Conservation (phyloP, 2,888 invertebrate species). For the Protonemura montana region DNA sequence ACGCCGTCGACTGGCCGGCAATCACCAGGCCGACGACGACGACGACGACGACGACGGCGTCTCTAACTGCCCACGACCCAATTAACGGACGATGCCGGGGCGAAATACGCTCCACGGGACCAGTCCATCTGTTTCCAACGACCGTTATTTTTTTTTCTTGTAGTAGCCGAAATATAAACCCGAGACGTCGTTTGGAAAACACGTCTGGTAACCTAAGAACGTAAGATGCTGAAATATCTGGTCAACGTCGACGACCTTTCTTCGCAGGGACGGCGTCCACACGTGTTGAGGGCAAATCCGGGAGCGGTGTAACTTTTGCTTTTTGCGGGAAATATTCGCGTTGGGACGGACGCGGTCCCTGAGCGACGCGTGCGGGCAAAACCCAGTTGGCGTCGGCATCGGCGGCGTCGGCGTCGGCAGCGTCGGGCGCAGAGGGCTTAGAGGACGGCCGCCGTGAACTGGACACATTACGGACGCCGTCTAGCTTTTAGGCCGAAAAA, state of each 20-base stretch:
- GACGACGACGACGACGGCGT: not conserved
- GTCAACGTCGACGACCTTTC: not conserved
- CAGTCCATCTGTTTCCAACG: constrained; percentile 7
- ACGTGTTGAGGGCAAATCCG: not conserved
- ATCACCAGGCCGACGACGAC: constrained; percentile 18
- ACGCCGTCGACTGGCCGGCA: constrained; percentile 21
- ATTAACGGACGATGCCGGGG: constrained; percentile 35
- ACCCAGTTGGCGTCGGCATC: not conserved
- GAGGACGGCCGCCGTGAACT: not conserved
- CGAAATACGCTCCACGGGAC: not conserved
- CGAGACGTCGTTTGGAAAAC: not conserved
- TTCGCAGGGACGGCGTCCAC: not conserved
- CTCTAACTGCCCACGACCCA: constrained; percentile 41
- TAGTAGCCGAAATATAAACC: not conserved
- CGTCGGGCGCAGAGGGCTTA: constrained; percentile 18
- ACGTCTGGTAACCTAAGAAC: not conserved
- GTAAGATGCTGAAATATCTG: not conserved
- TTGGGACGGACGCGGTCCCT: constrained; percentile 1
- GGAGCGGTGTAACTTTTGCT: not conserved
- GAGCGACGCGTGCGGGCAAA: not conserved
- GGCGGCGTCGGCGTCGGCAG: not conserved
- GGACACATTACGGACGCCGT: constrained; percentile 23
- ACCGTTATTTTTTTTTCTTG: not conserved
- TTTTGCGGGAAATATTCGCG: constrained; percentile 8
- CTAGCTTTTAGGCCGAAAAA: constrained; percentile 41